A percentile compares a stretch with the other conserved stretches of the same genome.
phyloP scores from a whole-genome alignment of 2,888 invertebrate genomes.

The Clepsis dumicolana region DNA sequence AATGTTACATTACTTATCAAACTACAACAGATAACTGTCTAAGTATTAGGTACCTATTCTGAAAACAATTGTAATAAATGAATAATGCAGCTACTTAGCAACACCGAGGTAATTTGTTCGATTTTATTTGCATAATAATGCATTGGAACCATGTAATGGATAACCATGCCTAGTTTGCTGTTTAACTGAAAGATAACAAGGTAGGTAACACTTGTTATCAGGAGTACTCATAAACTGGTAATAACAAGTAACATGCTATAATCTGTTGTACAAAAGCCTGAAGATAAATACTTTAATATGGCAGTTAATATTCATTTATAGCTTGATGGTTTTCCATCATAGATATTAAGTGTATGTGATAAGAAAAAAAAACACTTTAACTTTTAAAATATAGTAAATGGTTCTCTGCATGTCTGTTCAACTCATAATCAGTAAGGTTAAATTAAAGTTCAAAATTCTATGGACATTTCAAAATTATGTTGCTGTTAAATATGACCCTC shows the following conservation, averaged over 20 bases:
- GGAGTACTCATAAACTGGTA: conserved; percentile 14
- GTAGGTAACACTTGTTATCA: conserved; percentile 28
- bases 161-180: background rate
- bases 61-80: background rate
- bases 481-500: background rate
- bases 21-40: too few species aligned
- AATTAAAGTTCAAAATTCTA: background rate
- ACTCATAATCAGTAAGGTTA: background rate
- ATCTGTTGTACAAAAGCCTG: conserved; percentile 10
- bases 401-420: too few species aligned
- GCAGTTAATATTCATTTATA: background rate
- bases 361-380: background rate
- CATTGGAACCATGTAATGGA: background rate
- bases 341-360: background rate
- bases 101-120: background rate
- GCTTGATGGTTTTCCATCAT: background rate
- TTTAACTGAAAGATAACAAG: conserved; percentile 17
- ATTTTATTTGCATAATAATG: background rate
- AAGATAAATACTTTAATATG: conserved; percentile 21
- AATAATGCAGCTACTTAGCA: background rate
- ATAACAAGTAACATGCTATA: conserved; percentile 2
- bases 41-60: too few species aligned
- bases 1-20: too few species aligned
- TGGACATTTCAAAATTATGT: background rate
- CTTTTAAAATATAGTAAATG: too few species aligned